Conservation (phyloP, 2,888 invertebrate genomes). For the Eupithecia abbreviata region DNA sequence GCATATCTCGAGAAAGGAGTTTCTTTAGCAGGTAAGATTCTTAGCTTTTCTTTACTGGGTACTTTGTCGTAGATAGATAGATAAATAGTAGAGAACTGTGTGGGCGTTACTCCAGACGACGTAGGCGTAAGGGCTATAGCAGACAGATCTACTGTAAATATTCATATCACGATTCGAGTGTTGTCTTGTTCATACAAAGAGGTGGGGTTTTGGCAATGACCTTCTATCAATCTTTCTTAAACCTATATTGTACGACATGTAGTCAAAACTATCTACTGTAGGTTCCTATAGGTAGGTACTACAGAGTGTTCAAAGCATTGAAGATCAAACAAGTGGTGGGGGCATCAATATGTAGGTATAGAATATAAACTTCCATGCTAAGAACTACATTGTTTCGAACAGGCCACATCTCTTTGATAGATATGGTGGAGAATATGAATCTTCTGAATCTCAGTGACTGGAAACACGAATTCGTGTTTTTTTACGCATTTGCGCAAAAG, state of each 20-base stretch:
- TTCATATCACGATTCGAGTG: constrained; percentile 46
- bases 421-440: neutral
- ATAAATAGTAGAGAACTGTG: constrained; percentile 36
- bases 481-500: too few relatives aligned
- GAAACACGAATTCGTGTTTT: neutral
- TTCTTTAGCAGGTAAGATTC: constrained; percentile 72
- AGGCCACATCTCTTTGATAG: neutral
- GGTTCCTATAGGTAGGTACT: neutral
- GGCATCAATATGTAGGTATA: neutral
- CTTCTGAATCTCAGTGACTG: neutral
- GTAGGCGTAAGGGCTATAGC: constrained; percentile 51
- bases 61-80: constrained; percentile 73
- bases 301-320: neutral
- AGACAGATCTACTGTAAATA: constrained; percentile 65
- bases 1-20: constrained; percentile 50
- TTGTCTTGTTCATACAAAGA: neutral
- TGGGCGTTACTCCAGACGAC: constrained; percentile 50
- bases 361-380: neutral
- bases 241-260: neutral
- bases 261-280: neutral
- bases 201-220: neutral
- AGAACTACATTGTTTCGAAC: neutral
- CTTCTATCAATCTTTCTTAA: neutral
- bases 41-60: constrained; percentile 57
- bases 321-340: neutral